These are phyloP conservation scores for Melanophora roralis DNA, from an alignment of 2,888 invertebrate species.

Conservation along the genomic window DNA sequence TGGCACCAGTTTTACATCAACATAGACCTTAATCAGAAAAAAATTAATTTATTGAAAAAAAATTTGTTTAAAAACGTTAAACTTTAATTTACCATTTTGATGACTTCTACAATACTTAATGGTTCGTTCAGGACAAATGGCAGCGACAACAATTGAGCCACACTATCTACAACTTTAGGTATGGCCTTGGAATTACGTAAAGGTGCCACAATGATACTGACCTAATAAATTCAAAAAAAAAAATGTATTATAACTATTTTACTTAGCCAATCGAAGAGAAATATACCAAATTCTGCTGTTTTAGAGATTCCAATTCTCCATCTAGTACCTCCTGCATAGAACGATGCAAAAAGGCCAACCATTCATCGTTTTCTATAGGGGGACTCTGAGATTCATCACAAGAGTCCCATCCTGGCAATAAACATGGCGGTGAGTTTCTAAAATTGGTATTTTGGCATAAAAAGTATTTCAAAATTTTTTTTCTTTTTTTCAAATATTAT, in stretches of 20 bases:
- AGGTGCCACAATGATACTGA: conserved; percentile 81
- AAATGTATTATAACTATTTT: too few relatives aligned
- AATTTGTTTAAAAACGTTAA: neutral
- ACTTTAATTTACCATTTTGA: conserved; percentile 68
- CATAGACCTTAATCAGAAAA: conserved; percentile 81
- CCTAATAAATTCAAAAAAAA: conserved; percentile 65
- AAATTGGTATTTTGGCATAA: neutral
- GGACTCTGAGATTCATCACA: conserved; percentile 79
- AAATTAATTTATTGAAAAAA: neutral
- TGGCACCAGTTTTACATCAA: conserved; percentile 88
- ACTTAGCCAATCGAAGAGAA: conserved; percentile 57
- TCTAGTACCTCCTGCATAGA: conserved; percentile 90
- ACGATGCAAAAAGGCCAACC: conserved; percentile 89
- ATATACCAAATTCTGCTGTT: conserved; percentile 82
- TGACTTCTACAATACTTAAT: conserved; percentile 77
- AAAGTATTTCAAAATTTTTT: neutral
- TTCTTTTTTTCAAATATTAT: neutral
- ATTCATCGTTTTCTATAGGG: conserved; percentile 90
- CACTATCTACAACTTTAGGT: conserved; percentile 81
- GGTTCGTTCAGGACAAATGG: conserved; percentile 80
- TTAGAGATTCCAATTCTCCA: conserved; percentile 86
- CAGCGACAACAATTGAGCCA: conserved; percentile 81
- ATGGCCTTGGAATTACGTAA: conserved; percentile 81
- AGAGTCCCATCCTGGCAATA: conserved; percentile 77
- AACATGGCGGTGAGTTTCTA: conserved; percentile 74